Evolutionary conservation across 2,888 invertebrate species (phyloP), one percentile per base, ranked within the genome.

Genomic region (Volucella bombylans): DNA sequence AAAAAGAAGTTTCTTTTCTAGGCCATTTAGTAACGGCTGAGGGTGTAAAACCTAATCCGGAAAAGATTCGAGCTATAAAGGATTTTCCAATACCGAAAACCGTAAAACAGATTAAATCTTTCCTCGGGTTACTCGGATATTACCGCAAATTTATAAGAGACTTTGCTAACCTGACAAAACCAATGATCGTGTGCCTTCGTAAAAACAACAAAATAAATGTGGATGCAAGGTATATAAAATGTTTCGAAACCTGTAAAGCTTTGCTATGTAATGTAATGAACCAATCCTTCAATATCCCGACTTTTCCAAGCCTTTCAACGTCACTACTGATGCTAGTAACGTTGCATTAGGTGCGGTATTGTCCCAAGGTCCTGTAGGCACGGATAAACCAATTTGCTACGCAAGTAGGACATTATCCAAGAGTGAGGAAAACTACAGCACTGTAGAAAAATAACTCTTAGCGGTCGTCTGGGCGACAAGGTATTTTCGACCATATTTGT

Each of bases 201-300:
- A 64, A 74, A 62, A 49, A 57, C 9, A 50, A 78, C 9, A 72
- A 2, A 12, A 67, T 61, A 9, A 55, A 23, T 62, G n/a, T n/a
- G n/a, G n/a, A n/a, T n/a, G n/a, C n/a, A n/a, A n/a, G n/a, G n/a
- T 80, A 76, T 12, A 59, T 50, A 0, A 41, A 74, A 1, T 54
- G 47, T 11, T 85, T 85, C 41, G 67, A 85, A 67, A 72, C 31
- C 10, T 76, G 71, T 18, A 77, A 80, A 59, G 45, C 47, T 31
- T 45, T 71, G 12, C 31, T 86, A 1, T 72, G 59, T n/a, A n/a
- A n/a, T n/a, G n/a, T n/a, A 72, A 67, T 45, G 54, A 87, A 18
- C 90, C 90, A 0, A 86, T 91, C 4, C 64, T 92, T 23, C 87
- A 89, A 68, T 91, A 90, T 43, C 90, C 90, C 2, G 89, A 73